Base-by-base conservation (phyloP, 1,140 invertebrate genomes). In the Tyrophagus putrescentiae region DNA sequence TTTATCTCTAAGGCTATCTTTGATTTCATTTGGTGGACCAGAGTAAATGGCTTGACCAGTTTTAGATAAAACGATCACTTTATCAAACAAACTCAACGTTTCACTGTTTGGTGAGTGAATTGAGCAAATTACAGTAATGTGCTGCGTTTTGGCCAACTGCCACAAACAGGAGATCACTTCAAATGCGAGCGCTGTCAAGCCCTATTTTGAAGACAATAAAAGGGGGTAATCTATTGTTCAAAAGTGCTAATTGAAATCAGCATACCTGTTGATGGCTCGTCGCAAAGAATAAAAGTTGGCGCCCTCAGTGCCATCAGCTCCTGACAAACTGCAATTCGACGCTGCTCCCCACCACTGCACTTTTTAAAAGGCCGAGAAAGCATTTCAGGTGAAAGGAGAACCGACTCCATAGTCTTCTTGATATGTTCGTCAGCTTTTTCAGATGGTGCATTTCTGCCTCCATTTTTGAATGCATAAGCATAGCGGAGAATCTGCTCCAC, bases 41-140 rank as follows among this genome's bases (percentile, higher is more conserved):
- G 69, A 29, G 64, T 69, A 31, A 64, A 71, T 65, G 65, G 67
- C 32, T 63, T 69, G 33, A 42, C 64, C 60, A 50, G 62, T 29
- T 29, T 53, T 32, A 42, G 66, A 61, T 28, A 60, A 42, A 25
- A 58, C 59, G 44, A 60, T 48, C 28, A 65, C 32, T 53, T 60
- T 33, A 44, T 58, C 31, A 56, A 58, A 64, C 42, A 57, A 39
- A 33, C n/a, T 57, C 53, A 62, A 52, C 31, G 29, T 61, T 44
- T 53, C 67, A 39, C 29, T 54, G 18, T 52, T 56, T 0, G 63
- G 63, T 32, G 64, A 39, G 57, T 64, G 63, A 52, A 64, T 64
- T 9, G 60, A 64, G 16, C 23, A 27, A 4, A 64, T 42, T 18
- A 64, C 56, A 33, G 52, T 25, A 34, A 63, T 63, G 5, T 36